Evolutionary conservation across 2,888 invertebrate genomes (phyloP).

Genomic region (Baccha elongata): DNA sequence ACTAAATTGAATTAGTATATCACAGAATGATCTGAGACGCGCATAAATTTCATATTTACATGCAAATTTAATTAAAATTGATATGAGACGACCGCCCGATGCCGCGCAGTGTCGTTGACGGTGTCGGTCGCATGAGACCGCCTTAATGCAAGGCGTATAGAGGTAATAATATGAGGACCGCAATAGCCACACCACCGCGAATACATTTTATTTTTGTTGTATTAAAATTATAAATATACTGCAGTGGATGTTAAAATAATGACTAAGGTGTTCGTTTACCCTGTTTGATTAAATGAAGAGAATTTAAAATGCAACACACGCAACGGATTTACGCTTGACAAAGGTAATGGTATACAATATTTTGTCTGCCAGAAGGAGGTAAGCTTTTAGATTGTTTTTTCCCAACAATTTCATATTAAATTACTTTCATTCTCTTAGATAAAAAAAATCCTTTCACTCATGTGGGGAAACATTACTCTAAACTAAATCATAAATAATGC

Average conservation of each 20-base stretch:
- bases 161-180: conserved; percentile 14
- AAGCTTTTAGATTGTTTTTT: background rate
- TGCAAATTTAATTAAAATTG: conserved; percentile 77
- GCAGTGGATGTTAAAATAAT: conserved; percentile 27
- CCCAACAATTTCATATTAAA: background rate
- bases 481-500: conserved; percentile 54
- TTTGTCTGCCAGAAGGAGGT: background rate
- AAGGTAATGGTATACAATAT: conserved; percentile 13
- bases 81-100: conserved; percentile 39
- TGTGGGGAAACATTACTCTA: conserved; percentile 3
- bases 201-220: conserved; percentile 39
- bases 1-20: conserved; percentile 76
- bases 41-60: conserved; percentile 77
- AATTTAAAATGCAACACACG: conserved; percentile 49
- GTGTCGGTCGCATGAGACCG: conserved; percentile 23
- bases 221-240: background rate
- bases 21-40: conserved; percentile 75
- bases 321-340: conserved; percentile 38
- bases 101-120: background rate
- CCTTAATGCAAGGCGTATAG: conserved; percentile 26
- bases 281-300: conserved; percentile 9
- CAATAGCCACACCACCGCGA: conserved; percentile 26
- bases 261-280: conserved; percentile 5
- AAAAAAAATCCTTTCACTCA: background rate
- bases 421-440: background rate